Conservation (phyloP, 1,140 invertebrate species). For the Drosophila willistoni region DNA sequence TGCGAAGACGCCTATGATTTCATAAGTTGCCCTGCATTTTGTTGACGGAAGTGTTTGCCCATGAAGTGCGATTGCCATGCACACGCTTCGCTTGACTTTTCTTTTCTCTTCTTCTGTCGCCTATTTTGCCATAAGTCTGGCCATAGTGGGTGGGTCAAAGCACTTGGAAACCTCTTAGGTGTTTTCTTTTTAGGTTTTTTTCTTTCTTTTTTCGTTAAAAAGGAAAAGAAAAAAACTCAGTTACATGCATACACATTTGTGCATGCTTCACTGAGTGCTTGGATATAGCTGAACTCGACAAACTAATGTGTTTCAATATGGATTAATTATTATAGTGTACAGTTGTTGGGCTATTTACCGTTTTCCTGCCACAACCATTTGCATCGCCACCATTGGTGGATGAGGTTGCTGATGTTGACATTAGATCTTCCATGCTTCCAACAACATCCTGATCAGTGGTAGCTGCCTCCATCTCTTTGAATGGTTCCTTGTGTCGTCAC, state of each 20-base stretch:
- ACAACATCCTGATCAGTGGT: conserved; percentile 58
- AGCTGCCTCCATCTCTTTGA: conserved; percentile 41
- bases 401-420: conserved; percentile 69
- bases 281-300: neutral
- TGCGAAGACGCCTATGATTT: conserved; percentile 30
- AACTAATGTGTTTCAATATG: neutral
- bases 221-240: conserved; percentile 39
- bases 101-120: conserved; percentile 1
- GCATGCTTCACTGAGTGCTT: conserved; percentile 30
- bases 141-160: conserved; percentile 47
- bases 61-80: conserved; percentile 37
- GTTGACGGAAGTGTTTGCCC: conserved; percentile 46
- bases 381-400: conserved; percentile 65
- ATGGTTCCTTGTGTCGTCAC: conserved; percentile 9
- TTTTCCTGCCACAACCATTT: conserved; percentile 67
- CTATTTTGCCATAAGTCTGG: conserved; percentile 11
- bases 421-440: conserved; percentile 61
- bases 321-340: neutral
- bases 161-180: conserved; percentile 60
- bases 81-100: conserved; percentile 20
- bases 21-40: conserved; percentile 40
- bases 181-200: conserved; percentile 40
- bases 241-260: conserved; percentile 19
- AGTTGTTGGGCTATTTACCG: conserved; percentile 49
- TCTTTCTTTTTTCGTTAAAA: conserved; percentile 45